Evolutionary conservation across 2,797 vertebrate species (phyloP).

Genomic region (Sebastes diaconus): DNA sequence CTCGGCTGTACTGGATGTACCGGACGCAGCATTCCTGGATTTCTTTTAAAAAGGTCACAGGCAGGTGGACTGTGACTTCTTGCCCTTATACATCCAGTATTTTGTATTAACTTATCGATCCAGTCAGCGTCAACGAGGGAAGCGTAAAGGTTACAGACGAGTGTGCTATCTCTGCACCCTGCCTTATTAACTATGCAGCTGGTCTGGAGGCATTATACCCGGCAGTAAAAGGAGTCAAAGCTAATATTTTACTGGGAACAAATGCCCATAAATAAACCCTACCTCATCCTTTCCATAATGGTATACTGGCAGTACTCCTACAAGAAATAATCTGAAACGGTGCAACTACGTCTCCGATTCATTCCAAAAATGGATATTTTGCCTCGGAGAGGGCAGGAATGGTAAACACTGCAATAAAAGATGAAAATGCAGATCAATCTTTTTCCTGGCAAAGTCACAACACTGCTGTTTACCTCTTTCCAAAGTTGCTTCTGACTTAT

Average conservation of each 20-base stretch:
- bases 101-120: conserved; percentile 77
- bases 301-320: conserved; percentile 25
- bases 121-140: conserved; percentile 48
- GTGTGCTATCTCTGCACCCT: conserved; percentile 8
- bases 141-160: conserved; percentile 73
- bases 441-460: conserved; percentile 14
- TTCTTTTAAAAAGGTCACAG: conserved; percentile 76
- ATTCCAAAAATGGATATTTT: conserved; percentile 33
- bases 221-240: conserved; percentile 37
- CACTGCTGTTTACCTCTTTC: background rate
- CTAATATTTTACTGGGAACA: conserved; percentile 40
- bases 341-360: background rate
- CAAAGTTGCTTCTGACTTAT: conserved; percentile 16
- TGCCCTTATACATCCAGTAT: conserved; percentile 70
- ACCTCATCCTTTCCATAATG: background rate
- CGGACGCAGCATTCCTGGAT: conserved; percentile 27
- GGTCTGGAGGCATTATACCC: conserved; percentile 16
- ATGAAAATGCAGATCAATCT: background rate
- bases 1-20: background rate
- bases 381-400: background rate
- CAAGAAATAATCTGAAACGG: conserved; percentile 22
- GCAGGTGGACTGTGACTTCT: conserved; percentile 66
- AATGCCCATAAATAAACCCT: conserved; percentile 27
- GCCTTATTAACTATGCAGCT: conserved; percentile 38
- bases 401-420: conserved; percentile 21